Percentiles rank a stretch among this genome's conserved stretches.
Conservation (phyloP, 2,797 vertebrate genomes). For the Moxostoma hubbsi region DNA sequence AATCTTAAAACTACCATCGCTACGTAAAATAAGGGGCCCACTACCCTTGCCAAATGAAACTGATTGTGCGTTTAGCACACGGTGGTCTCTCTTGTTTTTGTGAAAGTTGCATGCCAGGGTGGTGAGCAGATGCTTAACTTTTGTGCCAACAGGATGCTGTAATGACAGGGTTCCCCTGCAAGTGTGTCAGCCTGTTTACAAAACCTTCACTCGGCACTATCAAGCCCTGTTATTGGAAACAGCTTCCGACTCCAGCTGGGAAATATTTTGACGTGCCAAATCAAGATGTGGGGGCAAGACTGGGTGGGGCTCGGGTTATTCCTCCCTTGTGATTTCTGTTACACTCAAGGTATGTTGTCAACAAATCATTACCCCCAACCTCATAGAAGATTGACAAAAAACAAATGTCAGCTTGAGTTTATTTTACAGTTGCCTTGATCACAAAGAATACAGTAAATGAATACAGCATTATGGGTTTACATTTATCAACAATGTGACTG, state of each 20-base stretch:
- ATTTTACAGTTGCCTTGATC: conserved; percentile 26
- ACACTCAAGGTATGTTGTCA: not conserved
- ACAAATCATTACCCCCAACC: not conserved
- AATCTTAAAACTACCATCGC: too few relatives aligned
- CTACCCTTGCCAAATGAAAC: conserved; percentile 60
- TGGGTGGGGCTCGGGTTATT: conserved; percentile 7
- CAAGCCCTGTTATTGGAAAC: conserved; percentile 59
- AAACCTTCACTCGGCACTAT: conserved; percentile 58
- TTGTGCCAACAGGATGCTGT: conserved; percentile 72
- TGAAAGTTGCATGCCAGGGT: conserved; percentile 54
- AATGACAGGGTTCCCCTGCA: conserved; percentile 61
- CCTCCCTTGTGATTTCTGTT: not conserved
- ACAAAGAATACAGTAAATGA: conserved; percentile 33
- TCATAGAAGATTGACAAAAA: not conserved
- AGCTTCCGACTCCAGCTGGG: conserved; percentile 64
- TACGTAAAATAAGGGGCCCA: not conserved
- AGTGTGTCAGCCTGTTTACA: conserved; percentile 57
- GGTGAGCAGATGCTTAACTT: conserved; percentile 64
- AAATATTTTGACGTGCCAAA: conserved; percentile 64
- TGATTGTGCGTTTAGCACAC: conserved; percentile 59
- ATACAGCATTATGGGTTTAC: conserved; percentile 23
- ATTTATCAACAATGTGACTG: not conserved
- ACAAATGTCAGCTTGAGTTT: not conserved
- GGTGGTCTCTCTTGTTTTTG: conserved; percentile 41
- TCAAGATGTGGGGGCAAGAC: conserved; percentile 11